Base-by-base conservation (phyloP, 2,888 invertebrate genomes). In the Oscheius sp. region DNA sequence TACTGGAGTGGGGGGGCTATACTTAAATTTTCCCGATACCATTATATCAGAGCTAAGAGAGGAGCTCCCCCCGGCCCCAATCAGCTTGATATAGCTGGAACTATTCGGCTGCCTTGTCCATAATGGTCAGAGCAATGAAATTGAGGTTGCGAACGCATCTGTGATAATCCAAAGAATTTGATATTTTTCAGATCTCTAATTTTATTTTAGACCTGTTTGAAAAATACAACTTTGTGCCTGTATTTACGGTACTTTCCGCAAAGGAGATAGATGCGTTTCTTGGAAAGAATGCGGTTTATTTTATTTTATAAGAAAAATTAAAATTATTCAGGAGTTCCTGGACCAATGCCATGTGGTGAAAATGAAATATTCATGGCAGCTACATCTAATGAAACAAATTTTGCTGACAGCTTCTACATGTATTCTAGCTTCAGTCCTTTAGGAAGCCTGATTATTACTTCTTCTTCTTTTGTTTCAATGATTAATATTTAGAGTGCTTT, bases 271-370 rank as follows among this genome's bases (percentile, higher is more conserved):
- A 5, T 23, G 20, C 25, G 37, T 57, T 17, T 12, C 39, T 8
- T 57, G 37, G 34, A 25, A 57, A 20, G 57, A 57, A 23, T 57
- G 37, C 20, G 34, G 57, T 57, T 29, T 12, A 31, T 52, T 25
- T 52, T 25, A 3, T 15, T n/a, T 42, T 42, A 42, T 8, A 42
- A 42, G n/a, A n/a, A n/a, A n/a, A n/a, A n/a, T n/a, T n/a, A n/a
- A n/a, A n/a, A 55, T 33, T 2, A 17, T 53, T 34, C n/a, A 55
- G 55, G 34, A 34, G 37, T 2, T 12, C 20, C 37, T 15, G 12
- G n/a, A 55, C 5, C 33, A 33, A 37, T 55, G 33, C n/a, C 53
- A 31, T 53, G 55, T 20, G 55, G 55, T 37, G 37, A 55, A 55
- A 55, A 55, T 17, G 37, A 55, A 25, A 34, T 37, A 23, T 55